phyloP scores from a whole-genome alignment of 2,113 vertebrate genomes.

The Indicator indicator region DNA sequence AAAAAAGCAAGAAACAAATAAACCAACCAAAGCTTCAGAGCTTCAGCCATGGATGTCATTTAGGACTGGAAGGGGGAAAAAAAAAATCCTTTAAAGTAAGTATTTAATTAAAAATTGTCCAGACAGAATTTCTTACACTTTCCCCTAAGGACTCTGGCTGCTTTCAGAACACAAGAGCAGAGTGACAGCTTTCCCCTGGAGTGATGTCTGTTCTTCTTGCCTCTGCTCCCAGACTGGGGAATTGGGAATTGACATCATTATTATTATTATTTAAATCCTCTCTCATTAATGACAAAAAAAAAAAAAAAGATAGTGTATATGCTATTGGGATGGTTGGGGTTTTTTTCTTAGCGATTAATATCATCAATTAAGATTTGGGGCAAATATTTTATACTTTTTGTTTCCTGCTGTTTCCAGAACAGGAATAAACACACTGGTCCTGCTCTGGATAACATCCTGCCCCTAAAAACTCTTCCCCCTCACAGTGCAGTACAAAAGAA shows the following conservation, averaged over 20 bases:
- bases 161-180: not conserved
- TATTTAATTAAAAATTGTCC: conserved; percentile 18
- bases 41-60: not conserved
- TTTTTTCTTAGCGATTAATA: not conserved
- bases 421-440: not conserved
- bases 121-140: conserved; percentile 2
- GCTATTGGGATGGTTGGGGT: not conserved
- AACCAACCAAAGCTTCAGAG: not conserved
- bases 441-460: not conserved
- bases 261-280: not conserved
- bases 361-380: not conserved
- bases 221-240: not conserved
- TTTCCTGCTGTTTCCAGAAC: not conserved
- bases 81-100: not conserved
- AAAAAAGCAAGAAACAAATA: not conserved
- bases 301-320: not conserved
- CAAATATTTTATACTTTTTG: not conserved
- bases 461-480: not conserved
- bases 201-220: conserved; percentile 55
- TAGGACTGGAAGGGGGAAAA: not conserved
- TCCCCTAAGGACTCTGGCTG: not conserved
- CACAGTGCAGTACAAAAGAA: not conserved
- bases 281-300: not conserved
- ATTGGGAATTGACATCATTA: conserved; percentile 17
- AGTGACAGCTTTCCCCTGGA: conserved; percentile 50